phyloP scores from a whole-genome alignment of 2,113 vertebrate species.

The Eidolon helvum region DNA sequence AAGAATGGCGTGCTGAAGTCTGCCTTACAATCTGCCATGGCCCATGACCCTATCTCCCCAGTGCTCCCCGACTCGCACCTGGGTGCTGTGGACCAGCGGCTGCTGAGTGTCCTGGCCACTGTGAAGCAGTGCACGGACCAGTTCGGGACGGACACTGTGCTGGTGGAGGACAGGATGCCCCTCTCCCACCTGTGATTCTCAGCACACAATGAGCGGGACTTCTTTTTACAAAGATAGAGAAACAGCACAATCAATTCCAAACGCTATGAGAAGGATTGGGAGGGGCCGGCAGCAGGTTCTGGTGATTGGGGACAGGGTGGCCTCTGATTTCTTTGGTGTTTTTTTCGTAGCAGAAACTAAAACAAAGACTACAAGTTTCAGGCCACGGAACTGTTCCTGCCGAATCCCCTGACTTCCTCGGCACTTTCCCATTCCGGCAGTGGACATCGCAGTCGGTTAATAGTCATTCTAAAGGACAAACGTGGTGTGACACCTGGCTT shows the following conservation, averaged over 20 bases:
- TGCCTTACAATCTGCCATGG: constrained; percentile 91
- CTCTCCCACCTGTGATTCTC: constrained; percentile 90
- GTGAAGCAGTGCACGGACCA: constrained; percentile 96
- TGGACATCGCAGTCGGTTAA: neutral
- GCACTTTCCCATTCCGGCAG: constrained; percentile 42
- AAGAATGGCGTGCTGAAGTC: constrained; percentile 91
- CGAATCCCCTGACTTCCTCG: neutral
- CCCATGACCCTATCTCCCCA: constrained; percentile 92
- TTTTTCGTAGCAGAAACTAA: constrained; percentile 11
- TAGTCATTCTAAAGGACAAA: constrained; percentile 50
- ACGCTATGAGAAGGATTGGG: constrained; percentile 65
- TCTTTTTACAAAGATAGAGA: constrained; percentile 82
- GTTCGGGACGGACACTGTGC: constrained; percentile 91
- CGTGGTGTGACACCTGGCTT: neutral
- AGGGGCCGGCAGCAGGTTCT: constrained; percentile 4
- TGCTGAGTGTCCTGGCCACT: constrained; percentile 89
- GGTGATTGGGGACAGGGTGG: constrained; percentile 37
- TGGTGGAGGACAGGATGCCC: constrained; percentile 98
- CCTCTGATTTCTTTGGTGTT: constrained; percentile 45
- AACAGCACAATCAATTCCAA: constrained; percentile 85
- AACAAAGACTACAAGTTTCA: constrained; percentile 34
- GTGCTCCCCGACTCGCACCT: constrained; percentile 91
- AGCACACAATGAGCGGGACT: constrained; percentile 72
- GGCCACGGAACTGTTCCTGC: neutral
- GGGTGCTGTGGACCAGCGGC: constrained; percentile 92